Base-by-base conservation (phyloP, 2,888 invertebrate genomes). In the Dexiosoma caninum region DNA sequence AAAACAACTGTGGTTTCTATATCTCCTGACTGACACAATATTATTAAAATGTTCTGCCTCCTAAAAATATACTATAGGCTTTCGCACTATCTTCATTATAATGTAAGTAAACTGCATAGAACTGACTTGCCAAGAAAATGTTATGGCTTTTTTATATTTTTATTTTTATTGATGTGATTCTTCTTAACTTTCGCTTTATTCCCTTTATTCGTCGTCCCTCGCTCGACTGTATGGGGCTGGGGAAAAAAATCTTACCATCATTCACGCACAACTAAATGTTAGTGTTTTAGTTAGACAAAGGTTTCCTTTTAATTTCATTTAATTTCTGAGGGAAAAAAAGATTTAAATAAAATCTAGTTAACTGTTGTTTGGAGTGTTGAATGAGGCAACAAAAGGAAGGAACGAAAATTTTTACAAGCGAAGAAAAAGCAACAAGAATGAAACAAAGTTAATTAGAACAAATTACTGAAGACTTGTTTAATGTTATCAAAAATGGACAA, bases 391-490 rank as follows among this genome's bases (percentile, higher is more conserved):
- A 49, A 49, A 4, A 14, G 19, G 2, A 27, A 32, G 30, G 19
- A 1, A 27, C 21, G 30, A 51, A 8, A n/a, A 35, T 27, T 40
- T 44, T n/a, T 9, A 62, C 49, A 21, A 14, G n/a, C 7, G 9
- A 10, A 0, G 27, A 67, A 19, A 35, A 40, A 16, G 53, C 64
- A 77, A 27, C 4, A 40, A 16, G 51, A 70, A 77, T n/a, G n/a
- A n/a, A n/a, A n/a, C n/a, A n/a, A n/a, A n/a, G 49, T 57, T 64
- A 70, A 70, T 77, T 77, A 70, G 51, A 49, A 62, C 19, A 70
- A 70, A 77, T 77, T 70, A 64, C 55, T 55, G 53, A 67, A 40
- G 46, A n/a, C 27, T 23, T 71, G 46, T 23, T 19, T 32, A 62
- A 10, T 9, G 10, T 35, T 53, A n/a, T 6, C 19, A 57, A 37